Conservation (phyloP, 2,113 vertebrate genomes). For the Xiphorhynchus elegans region DNA sequence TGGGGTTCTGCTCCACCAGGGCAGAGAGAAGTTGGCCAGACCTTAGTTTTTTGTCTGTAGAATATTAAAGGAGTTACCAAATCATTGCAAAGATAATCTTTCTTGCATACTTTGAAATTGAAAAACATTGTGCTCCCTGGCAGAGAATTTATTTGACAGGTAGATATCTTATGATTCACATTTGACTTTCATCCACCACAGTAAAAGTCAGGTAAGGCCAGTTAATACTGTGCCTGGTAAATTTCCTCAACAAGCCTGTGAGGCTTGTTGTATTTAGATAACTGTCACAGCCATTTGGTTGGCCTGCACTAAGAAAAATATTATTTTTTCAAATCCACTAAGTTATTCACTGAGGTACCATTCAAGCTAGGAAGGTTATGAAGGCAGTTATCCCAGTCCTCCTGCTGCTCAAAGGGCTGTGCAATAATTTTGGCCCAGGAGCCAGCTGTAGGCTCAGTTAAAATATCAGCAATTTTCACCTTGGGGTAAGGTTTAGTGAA, state of each 20-base stretch:
- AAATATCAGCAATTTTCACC: slow-evolving; percentile 34
- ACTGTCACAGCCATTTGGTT: neutral
- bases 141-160: neutral
- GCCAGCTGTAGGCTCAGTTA: neutral
- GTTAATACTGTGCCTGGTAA: neutral
- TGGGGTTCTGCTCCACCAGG: neutral
- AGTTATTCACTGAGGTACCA: neutral
- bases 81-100: neutral
- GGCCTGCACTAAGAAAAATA: neutral
- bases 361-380: neutral
- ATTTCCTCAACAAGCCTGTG: neutral
- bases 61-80: neutral
- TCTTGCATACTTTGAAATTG: neutral
- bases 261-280: neutral
- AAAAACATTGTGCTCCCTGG: neutral
- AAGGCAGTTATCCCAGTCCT: neutral
- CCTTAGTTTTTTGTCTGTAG: neutral
- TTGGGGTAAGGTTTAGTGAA: slow-evolving; percentile 48
- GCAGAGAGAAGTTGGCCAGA: neutral
- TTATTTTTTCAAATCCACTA: neutral
- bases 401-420: neutral
- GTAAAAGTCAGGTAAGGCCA: neutral
- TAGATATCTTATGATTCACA: neutral
- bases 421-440: neutral
- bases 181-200: neutral